Conservation (phyloP, 2,888 invertebrate genomes). For the Scaptomyza tumidula region DNA sequence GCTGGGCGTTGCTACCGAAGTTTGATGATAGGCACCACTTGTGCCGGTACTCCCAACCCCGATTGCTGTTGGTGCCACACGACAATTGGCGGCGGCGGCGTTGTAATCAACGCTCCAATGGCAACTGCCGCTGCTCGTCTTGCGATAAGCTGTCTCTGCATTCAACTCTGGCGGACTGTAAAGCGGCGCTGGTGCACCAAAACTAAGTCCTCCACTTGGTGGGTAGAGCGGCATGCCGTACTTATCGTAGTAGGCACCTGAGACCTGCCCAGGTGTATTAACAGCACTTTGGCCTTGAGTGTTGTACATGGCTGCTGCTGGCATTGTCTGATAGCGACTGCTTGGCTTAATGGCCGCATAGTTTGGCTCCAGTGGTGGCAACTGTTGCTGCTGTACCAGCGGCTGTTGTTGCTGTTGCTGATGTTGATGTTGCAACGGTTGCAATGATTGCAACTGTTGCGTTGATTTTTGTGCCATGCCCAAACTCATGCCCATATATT, state of each 20-base stretch:
- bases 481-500: conserved; percentile 29
- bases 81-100: conserved; percentile 55
- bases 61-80: conserved; percentile 31
- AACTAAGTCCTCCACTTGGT: conserved; percentile 37
- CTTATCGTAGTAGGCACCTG: conserved; percentile 69
- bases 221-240: conserved; percentile 71
- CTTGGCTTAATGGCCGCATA: conserved; percentile 74
- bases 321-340: conserved; percentile 60
- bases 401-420: conserved; percentile 14
- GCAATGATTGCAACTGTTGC: conserved; percentile 32
- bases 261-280: conserved; percentile 2
- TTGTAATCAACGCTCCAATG: conserved; percentile 77
- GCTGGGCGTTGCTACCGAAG: conserved; percentile 16
- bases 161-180: conserved; percentile 61
- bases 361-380: conserved; percentile 65
- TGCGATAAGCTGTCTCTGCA: conserved; percentile 62
- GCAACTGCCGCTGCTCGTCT: conserved; percentile 54
- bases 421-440: conserved; percentile 37
- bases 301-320: conserved; percentile 11
- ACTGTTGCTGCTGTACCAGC: conserved; percentile 47
- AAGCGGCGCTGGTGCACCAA: conserved; percentile 54
- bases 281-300: conserved; percentile 8
- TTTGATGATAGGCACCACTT: conserved; percentile 52
- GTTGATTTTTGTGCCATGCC: conserved; percentile 19
- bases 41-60: conserved; percentile 19